These are phyloP conservation scores for Catostomus latipinnis DNA, from an alignment of 2,797 vertebrate genomes.

Conservation along the genomic window DNA sequence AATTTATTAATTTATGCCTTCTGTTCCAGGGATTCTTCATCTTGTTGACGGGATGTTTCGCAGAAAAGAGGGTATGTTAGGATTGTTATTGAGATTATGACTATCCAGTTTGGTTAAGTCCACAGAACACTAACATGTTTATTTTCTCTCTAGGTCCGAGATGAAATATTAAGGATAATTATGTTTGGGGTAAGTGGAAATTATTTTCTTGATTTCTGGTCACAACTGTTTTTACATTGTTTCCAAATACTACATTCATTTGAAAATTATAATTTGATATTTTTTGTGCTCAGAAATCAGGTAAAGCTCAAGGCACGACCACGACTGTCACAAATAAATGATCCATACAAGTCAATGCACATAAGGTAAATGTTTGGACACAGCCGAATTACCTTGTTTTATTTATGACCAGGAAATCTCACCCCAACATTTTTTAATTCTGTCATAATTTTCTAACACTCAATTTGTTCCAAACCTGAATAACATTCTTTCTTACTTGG, in stretches of 20 bases:
- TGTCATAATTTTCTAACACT: too few relatives aligned
- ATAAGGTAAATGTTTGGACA: not conserved
- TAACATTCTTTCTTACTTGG: too few relatives aligned
- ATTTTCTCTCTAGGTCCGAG: slow-evolving; percentile 72
- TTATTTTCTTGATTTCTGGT: not conserved
- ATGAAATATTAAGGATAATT: slow-evolving; percentile 71
- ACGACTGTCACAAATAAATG: slow-evolving; percentile 2
- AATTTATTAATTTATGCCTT: not conserved
- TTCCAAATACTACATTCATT: not conserved
- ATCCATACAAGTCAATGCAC: not conserved
- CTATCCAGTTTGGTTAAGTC: not conserved
- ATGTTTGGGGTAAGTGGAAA: slow-evolving; percentile 65
- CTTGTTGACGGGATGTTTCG: slow-evolving; percentile 75
- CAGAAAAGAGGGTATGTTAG: slow-evolving; percentile 77
- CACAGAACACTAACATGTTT: not conserved
- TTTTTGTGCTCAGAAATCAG: slow-evolving; percentile 15
- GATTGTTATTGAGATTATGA: not conserved
- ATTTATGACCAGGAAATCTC: not conserved
- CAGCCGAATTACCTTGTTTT: not conserved
- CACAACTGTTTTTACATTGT: not conserved
- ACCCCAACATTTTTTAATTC: too few relatives aligned
- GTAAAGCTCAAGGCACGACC: slow-evolving; percentile 23
- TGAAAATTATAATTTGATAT: not conserved
- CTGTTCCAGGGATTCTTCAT: slow-evolving; percentile 78
- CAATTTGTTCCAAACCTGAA: too few relatives aligned